These are phyloP conservation scores for Sphinx pinastri DNA, from an alignment of 2,888 invertebrate species.

Conservation along the genomic window DNA sequence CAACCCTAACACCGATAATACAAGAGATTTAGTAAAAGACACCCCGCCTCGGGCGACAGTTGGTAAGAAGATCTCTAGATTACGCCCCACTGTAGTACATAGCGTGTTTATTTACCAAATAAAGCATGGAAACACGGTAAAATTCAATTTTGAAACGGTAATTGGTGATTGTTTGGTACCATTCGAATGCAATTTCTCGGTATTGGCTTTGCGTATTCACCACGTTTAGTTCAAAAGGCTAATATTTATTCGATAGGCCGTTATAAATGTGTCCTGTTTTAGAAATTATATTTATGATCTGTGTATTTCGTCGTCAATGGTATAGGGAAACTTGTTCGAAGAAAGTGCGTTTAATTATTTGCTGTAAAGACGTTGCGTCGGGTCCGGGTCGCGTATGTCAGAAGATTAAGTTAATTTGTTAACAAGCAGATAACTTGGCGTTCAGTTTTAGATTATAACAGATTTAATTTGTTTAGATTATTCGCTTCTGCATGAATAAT, in stretches of 20 bases:
- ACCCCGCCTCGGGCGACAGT: constrained; percentile 65
- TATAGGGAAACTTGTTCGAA: constrained; percentile 1
- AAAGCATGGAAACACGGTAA: constrained; percentile 61
- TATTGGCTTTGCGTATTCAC: constrained; percentile 40
- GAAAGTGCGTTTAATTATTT: background rate
- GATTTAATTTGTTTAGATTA: no score
- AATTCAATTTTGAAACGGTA: constrained; percentile 61
- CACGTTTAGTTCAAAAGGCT: background rate
- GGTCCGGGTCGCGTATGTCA: background rate
- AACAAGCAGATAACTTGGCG: background rate
- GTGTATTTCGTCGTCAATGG: background rate
- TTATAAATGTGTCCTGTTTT: constrained; percentile 27
- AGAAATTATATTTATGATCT: constrained; percentile 1
- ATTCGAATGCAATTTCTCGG: constrained; percentile 61
- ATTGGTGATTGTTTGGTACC: constrained; percentile 65
- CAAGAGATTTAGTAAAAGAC: constrained; percentile 68
- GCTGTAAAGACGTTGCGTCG: background rate
- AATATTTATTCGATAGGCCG: constrained; percentile 20
- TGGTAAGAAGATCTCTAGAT: constrained; percentile 71
- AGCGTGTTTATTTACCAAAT: constrained; percentile 62
- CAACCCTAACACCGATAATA: constrained; percentile 55
- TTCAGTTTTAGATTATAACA: no score
- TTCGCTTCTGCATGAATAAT: no score
- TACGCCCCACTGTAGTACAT: constrained; percentile 54
- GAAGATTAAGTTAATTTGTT: background rate